These are phyloP conservation scores for Cololabis saira DNA, from an alignment of 2,113 vertebrate species.

Conservation along the genomic window DNA sequence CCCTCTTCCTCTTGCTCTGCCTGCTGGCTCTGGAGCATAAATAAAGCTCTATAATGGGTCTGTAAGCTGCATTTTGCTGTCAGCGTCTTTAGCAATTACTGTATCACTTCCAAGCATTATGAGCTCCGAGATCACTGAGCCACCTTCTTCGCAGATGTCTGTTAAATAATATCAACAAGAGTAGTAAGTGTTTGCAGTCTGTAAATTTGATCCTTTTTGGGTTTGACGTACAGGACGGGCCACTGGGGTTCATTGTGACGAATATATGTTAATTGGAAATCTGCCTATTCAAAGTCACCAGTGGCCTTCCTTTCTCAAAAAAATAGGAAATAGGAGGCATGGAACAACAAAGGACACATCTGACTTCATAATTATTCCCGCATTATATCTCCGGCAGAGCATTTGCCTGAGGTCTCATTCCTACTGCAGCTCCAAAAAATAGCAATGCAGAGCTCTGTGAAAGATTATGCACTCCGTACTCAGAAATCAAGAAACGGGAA, in stretches of 20 bases:
- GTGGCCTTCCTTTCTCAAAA: constrained; percentile 18
- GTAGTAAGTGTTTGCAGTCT: constrained; percentile 49
- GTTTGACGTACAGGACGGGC: neutral
- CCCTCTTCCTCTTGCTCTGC: constrained; percentile 57
- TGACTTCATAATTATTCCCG: constrained; percentile 70
- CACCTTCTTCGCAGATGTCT: constrained; percentile 75
- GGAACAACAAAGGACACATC: constrained; percentile 65
- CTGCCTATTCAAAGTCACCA: constrained; percentile 14
- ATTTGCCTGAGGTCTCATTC: constrained; percentile 68
- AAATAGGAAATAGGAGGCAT: constrained; percentile 37
- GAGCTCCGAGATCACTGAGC: constrained; percentile 56
- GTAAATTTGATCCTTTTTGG: constrained; percentile 28
- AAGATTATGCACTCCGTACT: constrained; percentile 64
- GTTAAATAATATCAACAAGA: constrained; percentile 58
- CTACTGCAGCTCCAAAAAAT: constrained; percentile 67
- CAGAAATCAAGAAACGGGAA: constrained; percentile 35
- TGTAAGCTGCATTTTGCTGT: constrained; percentile 81
- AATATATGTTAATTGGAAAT: constrained; percentile 19
- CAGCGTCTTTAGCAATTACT: constrained; percentile 82
- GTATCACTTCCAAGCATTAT: constrained; percentile 66
- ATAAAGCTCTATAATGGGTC: constrained; percentile 82
- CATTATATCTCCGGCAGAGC: constrained; percentile 76
- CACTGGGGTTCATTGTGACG: constrained; percentile 9
- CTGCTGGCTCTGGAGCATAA: constrained; percentile 76
- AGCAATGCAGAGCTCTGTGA: constrained; percentile 58